Percentiles rank a stretch among this genome's conserved stretches.
These are phyloP conservation scores for Urocolius indicus DNA, from an alignment of 2,113 vertebrate species.

Conservation along the genomic window DNA sequence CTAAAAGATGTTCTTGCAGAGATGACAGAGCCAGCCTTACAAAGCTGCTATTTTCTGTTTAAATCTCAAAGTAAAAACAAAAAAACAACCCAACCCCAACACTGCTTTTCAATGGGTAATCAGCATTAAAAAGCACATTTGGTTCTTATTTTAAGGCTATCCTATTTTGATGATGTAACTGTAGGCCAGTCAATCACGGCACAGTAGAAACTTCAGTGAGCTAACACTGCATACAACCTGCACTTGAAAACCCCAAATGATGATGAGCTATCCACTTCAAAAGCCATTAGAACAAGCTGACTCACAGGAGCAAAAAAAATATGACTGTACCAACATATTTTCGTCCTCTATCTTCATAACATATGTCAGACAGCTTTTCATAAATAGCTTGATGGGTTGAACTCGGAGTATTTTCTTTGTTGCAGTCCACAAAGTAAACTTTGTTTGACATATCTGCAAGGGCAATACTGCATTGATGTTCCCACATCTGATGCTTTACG, in stretches of 20 bases:
- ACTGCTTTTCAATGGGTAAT: neutral
- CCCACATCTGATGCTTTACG: neutral
- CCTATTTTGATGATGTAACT: constrained; percentile 11
- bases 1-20: neutral
- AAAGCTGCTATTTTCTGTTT: neutral
- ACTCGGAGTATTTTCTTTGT: neutral
- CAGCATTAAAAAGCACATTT: neutral
- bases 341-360: constrained; percentile 30
- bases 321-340: constrained; percentile 46
- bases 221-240: constrained; percentile 40
- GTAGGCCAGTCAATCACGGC: constrained; percentile 11
- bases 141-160: constrained; percentile 17
- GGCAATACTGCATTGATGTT: neutral
- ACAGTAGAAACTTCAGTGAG: constrained; percentile 25
- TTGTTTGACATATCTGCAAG: neutral
- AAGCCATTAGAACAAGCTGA: constrained; percentile 61
- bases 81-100: neutral
- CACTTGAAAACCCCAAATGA: constrained; percentile 61
- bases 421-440: neutral
- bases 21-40: neutral
- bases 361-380: constrained; percentile 37
- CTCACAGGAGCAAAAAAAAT: constrained; percentile 50
- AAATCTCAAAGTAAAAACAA: neutral
- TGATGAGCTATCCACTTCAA: constrained; percentile 50
- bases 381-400: neutral